phyloP scores from a whole-genome alignment of 2,797 vertebrate species.

The Smutsia gigantea region DNA sequence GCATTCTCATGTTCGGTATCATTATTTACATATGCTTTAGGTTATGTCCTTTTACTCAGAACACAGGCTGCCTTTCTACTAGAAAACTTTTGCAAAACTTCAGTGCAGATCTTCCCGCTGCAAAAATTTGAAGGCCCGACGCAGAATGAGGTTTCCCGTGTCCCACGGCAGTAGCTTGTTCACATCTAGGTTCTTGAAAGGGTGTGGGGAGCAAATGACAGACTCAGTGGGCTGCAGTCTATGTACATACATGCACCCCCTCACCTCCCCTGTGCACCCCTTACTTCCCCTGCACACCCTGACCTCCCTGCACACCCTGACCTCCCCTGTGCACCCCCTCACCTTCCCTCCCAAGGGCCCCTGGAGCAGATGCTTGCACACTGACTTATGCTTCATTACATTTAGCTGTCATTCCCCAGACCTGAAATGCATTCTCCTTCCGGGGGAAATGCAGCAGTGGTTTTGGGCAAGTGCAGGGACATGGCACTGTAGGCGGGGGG shows the following conservation, averaged over 20 bases:
- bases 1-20: not conserved
- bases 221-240: no score
- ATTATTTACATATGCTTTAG: not conserved
- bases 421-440: conserved; percentile 14
- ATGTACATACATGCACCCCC: no score
- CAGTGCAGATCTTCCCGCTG: not conserved
- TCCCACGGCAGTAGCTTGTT: not conserved
- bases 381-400: conserved; percentile 46
- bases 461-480: conserved; percentile 39
- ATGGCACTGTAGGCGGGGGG: not conserved
- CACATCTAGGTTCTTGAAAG: not conserved
- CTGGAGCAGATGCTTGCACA: conserved; percentile 14
- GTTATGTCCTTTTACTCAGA: conserved; percentile 12
- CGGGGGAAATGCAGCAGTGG: not conserved
- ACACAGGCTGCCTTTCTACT: not conserved
- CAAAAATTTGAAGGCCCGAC: not conserved
- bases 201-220: not conserved
- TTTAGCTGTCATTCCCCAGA: conserved; percentile 57
- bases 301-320: no score
- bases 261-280: no score
- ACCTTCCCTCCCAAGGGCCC: not conserved
- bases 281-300: no score
- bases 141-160: not conserved
- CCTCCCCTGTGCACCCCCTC: not conserved
- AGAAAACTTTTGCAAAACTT: not conserved